A percentile compares a stretch with the other conserved stretches of the same genome.
phyloP scores from a whole-genome alignment of 2,113 vertebrate genomes.

The Mesocricetus auratus region DNA sequence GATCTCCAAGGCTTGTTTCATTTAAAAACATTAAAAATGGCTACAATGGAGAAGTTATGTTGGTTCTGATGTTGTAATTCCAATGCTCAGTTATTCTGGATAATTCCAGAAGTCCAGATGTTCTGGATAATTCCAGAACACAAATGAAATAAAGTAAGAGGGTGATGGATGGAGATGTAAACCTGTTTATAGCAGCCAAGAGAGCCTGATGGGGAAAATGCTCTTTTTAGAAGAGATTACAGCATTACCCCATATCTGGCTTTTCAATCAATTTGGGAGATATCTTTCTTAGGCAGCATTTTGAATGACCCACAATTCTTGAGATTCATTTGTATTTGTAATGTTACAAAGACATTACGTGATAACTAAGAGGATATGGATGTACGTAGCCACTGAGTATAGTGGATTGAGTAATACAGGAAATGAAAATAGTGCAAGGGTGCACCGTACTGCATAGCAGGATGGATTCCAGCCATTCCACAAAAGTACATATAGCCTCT shows the following conservation, averaged over 20 bases:
- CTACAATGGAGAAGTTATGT: background rate
- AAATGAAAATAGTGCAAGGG: background rate
- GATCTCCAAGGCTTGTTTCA: background rate
- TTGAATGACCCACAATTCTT: background rate
- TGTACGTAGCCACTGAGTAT: background rate
- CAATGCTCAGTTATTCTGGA: background rate
- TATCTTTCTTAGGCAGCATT: background rate
- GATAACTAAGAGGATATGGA: background rate
- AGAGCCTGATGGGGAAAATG: background rate
- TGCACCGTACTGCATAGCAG: background rate
- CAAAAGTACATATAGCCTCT: background rate
- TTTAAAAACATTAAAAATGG: background rate
- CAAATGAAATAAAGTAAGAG: background rate
- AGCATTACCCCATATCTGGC: background rate
- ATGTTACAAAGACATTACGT: no score
- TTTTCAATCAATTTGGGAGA: background rate
- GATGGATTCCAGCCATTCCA: rapidly evolving
- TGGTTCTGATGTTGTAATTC: background rate
- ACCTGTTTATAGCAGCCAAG: background rate
- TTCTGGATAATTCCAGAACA: background rate
- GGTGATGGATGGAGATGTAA: background rate
- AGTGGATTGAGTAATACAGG: background rate
- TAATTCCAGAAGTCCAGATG: background rate
- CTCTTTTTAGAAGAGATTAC: background rate
- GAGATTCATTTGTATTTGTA: background rate